These are phyloP conservation scores for Columba guinea DNA, from an alignment of 2,797 vertebrate species.

Conservation along the genomic window DNA sequence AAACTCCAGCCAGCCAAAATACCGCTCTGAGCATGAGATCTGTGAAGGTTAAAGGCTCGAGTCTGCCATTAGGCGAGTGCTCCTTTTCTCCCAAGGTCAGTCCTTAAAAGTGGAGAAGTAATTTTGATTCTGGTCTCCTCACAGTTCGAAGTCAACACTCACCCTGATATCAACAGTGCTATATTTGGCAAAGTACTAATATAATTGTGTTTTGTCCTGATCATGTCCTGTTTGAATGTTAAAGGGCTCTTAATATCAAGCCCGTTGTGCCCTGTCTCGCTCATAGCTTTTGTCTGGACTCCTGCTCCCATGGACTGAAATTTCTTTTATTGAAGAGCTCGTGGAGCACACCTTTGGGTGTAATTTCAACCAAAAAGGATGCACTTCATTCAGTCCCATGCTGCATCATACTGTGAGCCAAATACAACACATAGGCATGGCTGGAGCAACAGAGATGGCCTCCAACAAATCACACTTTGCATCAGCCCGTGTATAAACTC, in stretches of 20 bases:
- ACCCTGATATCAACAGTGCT: conserved; percentile 27
- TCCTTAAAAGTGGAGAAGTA: background rate
- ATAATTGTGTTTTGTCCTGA: conserved; percentile 30
- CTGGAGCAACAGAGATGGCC: background rate
- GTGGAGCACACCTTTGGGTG: background rate
- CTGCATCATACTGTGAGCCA: accelerated
- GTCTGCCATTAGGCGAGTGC: background rate
- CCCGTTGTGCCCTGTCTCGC: background rate
- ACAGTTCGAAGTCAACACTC: conserved; percentile 18
- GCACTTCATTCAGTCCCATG: background rate
- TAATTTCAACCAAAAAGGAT: background rate
- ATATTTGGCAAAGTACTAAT: conserved; percentile 41
- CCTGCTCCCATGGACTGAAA: background rate
- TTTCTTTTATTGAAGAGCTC: background rate
- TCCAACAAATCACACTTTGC: background rate
- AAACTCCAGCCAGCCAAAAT: background rate
- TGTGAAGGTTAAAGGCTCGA: conserved; percentile 41
- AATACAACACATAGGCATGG: background rate
- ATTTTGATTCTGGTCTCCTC: conserved; percentile 44
- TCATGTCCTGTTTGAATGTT: conserved; percentile 24
- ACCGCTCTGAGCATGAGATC: background rate
- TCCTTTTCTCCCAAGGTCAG: conserved; percentile 22
- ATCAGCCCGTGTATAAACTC: background rate
- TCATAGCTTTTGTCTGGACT: background rate
- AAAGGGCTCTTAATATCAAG: background rate